phyloP scores from a whole-genome alignment of 2,797 vertebrate species.

The Myoxocephalus aenaeus region DNA sequence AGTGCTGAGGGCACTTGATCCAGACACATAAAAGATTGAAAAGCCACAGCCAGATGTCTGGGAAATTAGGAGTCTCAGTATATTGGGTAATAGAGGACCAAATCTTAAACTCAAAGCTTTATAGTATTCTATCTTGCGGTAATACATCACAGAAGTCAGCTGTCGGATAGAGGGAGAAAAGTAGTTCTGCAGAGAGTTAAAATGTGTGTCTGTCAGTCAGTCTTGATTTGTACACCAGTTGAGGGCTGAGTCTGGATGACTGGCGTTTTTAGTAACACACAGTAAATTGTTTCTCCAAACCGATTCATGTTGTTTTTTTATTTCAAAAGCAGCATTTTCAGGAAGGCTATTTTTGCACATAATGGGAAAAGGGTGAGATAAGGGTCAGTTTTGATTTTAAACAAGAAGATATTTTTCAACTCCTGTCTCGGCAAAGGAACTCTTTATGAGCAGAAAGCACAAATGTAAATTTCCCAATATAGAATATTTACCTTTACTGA shows the following conservation, averaged over 20 bases:
- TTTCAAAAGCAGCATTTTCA: constrained; percentile 41
- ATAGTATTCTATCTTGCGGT: constrained; percentile 18
- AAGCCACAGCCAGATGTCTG: constrained; percentile 25
- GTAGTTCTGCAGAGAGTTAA: constrained; percentile 16
- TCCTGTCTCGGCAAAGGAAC: constrained; percentile 3
- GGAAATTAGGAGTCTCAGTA: constrained; percentile 20
- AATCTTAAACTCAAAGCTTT: constrained; percentile 34
- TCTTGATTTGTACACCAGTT: constrained; percentile 53
- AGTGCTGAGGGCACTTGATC: constrained; percentile 15
- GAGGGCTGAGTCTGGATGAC: constrained; percentile 38
- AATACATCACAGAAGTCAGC: constrained; percentile 43
- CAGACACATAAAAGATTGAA: constrained; percentile 33
- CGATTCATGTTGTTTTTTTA: constrained; percentile 25
- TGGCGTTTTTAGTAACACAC: constrained; percentile 58
- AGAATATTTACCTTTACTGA: neutral
- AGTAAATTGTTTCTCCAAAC: constrained; percentile 53
- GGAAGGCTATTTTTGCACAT: constrained; percentile 36
- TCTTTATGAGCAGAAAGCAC: constrained; percentile 19
- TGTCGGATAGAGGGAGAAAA: constrained; percentile 13
- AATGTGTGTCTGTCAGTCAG: constrained; percentile 57
- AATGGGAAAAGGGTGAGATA: constrained; percentile 16
- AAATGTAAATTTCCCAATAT: constrained; percentile 5
- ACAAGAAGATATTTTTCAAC: constrained; percentile 10
- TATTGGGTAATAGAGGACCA: constrained; percentile 35
- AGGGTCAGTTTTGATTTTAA: constrained; percentile 34